These are phyloP conservation scores for Hypena proboscidalis DNA, from an alignment of 2,888 invertebrate species.

Conservation along the genomic window DNA sequence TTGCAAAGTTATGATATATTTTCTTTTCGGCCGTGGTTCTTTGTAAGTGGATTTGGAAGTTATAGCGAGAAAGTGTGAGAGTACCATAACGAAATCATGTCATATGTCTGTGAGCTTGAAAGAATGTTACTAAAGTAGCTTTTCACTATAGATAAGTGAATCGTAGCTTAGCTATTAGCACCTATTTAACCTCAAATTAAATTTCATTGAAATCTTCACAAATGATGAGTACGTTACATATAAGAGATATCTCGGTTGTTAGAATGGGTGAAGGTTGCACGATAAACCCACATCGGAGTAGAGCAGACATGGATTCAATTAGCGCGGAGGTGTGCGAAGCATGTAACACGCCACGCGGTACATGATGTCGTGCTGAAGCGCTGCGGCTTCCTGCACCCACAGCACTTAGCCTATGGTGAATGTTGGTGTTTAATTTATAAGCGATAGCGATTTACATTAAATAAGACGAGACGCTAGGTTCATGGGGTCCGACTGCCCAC, in stretches of 20 bases:
- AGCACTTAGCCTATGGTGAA: slow-evolving; percentile 62
- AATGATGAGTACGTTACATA: not conserved
- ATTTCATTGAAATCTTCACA: too few relatives aligned
- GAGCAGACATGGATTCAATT: slow-evolving; percentile 73
- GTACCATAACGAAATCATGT: not conserved
- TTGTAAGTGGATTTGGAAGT: slow-evolving; percentile 3
- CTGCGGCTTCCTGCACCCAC: slow-evolving; percentile 73
- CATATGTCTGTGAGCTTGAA: not conserved
- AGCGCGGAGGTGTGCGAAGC: slow-evolving; percentile 66
- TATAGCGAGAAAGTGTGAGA: not conserved
- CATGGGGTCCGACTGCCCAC: too few relatives aligned
- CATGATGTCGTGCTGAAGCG: slow-evolving; percentile 60
- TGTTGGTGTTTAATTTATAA: slow-evolving; percentile 22
- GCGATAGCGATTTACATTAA: slow-evolving; percentile 30
- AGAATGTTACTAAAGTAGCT: too few relatives aligned
- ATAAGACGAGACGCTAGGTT: too few relatives aligned
- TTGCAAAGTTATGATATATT: slow-evolving; percentile 24
- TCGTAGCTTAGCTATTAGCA: too few relatives aligned
- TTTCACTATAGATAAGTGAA: too few relatives aligned
- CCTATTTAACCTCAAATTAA: too few relatives aligned
- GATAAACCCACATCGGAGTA: slow-evolving; percentile 53
- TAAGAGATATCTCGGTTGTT: slow-evolving; percentile 4
- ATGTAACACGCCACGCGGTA: slow-evolving; percentile 62
- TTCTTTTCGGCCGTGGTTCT: slow-evolving; percentile 1
- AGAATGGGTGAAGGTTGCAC: slow-evolving; percentile 46